Evolutionary conservation across 2,888 invertebrate species (phyloP).

Genomic region (Leptinotarsa juncta): DNA sequence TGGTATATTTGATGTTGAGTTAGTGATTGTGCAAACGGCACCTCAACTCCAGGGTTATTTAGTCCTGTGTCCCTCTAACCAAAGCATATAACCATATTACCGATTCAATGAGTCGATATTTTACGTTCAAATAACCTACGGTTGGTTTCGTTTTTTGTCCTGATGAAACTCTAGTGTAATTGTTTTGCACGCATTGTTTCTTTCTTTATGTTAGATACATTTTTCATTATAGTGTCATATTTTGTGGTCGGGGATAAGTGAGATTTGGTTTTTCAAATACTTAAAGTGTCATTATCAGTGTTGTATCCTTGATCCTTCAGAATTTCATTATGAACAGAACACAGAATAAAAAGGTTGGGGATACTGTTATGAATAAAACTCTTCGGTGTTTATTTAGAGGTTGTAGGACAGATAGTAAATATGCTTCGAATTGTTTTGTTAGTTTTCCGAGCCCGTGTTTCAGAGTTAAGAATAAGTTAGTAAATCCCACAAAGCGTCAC

Average conservation of each 20-base stretch:
- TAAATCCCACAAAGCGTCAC: slow-evolving; percentile 3
- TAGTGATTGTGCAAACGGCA: no score
- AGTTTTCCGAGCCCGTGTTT: slow-evolving; percentile 21
- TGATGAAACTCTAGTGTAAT: no score
- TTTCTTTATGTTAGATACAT: neutral
- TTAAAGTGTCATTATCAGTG: neutral
- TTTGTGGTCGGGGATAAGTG: neutral
- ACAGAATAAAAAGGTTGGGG: neutral
- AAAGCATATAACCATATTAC: no score
- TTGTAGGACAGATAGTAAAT: slow-evolving; percentile 18
- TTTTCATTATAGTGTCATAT: neutral
- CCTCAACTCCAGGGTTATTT: no score
- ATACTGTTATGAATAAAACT: neutral
- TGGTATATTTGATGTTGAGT: no score
- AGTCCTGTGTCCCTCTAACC: no score
- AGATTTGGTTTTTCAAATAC: neutral
- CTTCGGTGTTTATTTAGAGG: neutral
- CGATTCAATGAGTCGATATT: no score
- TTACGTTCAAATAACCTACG: no score
- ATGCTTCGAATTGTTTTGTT: slow-evolving; percentile 1
- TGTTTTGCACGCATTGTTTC: neutral
- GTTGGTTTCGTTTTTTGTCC: no score
- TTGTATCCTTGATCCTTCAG: neutral
- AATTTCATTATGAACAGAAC: slow-evolving; percentile 2
- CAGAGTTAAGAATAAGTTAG: slow-evolving; percentile 19